Conservation (phyloP, 2,113 vertebrate species). For the Ailuropoda melanoleuca region DNA sequence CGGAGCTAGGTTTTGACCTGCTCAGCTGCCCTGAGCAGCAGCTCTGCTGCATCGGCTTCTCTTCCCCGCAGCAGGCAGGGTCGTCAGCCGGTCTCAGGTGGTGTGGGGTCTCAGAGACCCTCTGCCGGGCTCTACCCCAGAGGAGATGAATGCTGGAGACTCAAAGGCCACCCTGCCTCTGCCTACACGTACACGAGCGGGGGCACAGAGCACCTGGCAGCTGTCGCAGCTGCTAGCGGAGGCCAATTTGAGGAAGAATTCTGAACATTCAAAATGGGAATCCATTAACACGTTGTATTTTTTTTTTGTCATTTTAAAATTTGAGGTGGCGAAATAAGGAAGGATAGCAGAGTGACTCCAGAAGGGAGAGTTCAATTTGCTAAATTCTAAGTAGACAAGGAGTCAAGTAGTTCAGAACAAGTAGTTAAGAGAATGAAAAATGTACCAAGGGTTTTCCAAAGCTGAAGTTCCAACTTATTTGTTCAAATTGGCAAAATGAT, state of each 20-base stretch:
- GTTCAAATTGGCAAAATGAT: neutral
- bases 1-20: neutral
- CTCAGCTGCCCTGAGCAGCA: neutral
- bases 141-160: neutral
- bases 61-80: neutral
- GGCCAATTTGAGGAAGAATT: neutral
- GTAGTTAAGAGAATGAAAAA: neutral
- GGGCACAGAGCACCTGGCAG: neutral
- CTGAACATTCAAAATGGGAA: neutral
- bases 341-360: neutral
- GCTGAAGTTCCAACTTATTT: neutral
- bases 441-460: neutral
- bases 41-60: accelerated
- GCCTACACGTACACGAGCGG: neutral
- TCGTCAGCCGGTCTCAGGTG: neutral
- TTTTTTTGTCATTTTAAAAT: neutral
- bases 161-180: neutral
- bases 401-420: neutral
- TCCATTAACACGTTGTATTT: neutral
- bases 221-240: neutral
- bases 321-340: neutral
- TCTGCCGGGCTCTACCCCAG: neutral
- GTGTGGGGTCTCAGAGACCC: neutral
- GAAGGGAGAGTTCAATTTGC: neutral
- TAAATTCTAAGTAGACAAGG: neutral